Evolutionary conservation across 1,140 invertebrate species (phyloP), one percentile per base, ranked within the genome.

Genomic region (Sycobia sp.): DNA sequence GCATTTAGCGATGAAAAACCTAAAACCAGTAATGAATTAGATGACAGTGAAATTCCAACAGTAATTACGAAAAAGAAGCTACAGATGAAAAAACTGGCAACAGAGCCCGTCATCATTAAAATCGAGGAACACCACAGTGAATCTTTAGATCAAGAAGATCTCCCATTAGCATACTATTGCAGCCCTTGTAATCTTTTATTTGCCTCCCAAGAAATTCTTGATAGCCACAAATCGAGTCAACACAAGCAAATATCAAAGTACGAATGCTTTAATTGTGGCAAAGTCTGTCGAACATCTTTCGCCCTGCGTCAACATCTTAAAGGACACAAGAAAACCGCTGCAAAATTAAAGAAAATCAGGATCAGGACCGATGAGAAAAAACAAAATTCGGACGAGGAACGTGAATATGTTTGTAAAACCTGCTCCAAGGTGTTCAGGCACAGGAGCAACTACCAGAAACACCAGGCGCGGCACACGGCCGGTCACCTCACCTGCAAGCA

Each of bases 381-480:
- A 44, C n/a, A 7, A 29, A 27, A 1, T 10, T 43, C 3, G 4
- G 5, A 51, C 27, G 44, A 63, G 27, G 62, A 58, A 14, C 2
- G 4, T n/a, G 73, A 79, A 39, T 78, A 78, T 18, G 49, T 71
- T 13, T 82, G 80, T 49, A 73, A 78, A 23, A 76, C 71, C 0
- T 81, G 80, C 62, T 73, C 76, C 62, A 80, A 80, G 43, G 71
- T 76, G 3, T 83, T 80, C 64, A 70, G 75, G 0, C 75, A 80
- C 60, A 78, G 75, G 53, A 79, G 74, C 54, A 81, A 82, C 20
- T 81, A 76, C 13, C 75, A 78, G 55, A 81, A 80, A 36, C 80
- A 82, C 9, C 22, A 77, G 39, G 22, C 73, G 59, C 64, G 78
- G 0, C 80, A 81, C 66, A 76, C 71, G 0, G 74, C 72, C 0